Evolutionary conservation across 53 echinoderm and acorn worm genomes (phyloP), one percentile per base, ranked within the genome.

Genomic region (Astropecten irregularis): DNA sequence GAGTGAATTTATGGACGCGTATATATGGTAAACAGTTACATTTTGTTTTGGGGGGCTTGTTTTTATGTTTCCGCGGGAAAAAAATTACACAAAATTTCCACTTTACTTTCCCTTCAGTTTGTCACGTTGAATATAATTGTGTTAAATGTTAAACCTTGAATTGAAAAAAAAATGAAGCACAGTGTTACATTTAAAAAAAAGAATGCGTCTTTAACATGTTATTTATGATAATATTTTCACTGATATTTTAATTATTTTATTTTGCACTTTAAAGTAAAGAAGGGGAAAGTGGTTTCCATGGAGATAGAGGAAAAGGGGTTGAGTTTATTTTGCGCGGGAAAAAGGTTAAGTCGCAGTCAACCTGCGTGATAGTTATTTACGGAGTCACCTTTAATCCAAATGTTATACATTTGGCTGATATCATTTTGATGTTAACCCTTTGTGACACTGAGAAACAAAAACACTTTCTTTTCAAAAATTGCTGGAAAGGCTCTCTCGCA

Each of bases 191-290:
- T 74, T 22, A 56, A 74, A 39, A 35, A 42, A 11, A 6, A 42
- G 4, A 40, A 18, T 35, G 4, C 36, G 51, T 71, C 51, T 47
- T 71, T 73, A 36, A 33, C 39, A 23, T 74, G 9, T 74, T 74
- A 74, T 74, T 74, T 57, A 74, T 56, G 71, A 50, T 49, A n/a
- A n/a, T 28, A 54, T 27, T 53, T 73, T 73, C 62, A 32, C 62
- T 0, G 3, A 62, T 64, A 3, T 64, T 60, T 42, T 8, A n/a
- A 6, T 58, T 58, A n/a, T 64, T 64, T 34, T 36, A 15, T 15
- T 33, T 64, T 15, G 36, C 64, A 36, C 38, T 64, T 29, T 35
- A 64, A 62, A 1, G 5, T 58, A 8, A 32, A 31, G 42, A 42
- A 11, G 42, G 42, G 6, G 6, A 11, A 42, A 11, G 42, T 42